phyloP scores from a whole-genome alignment of 2,888 invertebrate genomes.

The Toxonevra muliebris region DNA sequence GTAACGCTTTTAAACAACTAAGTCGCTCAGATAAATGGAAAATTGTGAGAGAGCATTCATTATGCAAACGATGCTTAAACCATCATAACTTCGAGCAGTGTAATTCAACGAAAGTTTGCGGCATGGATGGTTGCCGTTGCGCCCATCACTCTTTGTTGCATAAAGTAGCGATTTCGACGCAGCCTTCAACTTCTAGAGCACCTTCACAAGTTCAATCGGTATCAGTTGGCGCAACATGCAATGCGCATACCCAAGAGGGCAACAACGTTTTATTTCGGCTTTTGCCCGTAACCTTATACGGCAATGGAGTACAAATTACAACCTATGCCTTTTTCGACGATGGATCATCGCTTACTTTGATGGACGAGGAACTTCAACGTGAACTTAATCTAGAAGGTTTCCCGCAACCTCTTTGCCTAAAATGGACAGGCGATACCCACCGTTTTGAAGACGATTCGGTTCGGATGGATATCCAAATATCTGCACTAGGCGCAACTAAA shows the following conservation, averaged over 20 bases:
- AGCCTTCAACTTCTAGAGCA: too few species aligned
- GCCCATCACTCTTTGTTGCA: conserved; percentile 26
- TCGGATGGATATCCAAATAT: not conserved
- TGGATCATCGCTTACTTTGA: too few species aligned
- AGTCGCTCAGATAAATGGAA: conserved; percentile 23
- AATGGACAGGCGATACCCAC: conserved; percentile 3
- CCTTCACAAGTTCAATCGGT: not conserved
- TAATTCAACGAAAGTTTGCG: conserved; percentile 19
- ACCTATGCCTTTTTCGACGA: conserved; percentile 5
- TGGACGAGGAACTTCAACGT: conserved; percentile 1
- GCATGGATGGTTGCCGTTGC: conserved; percentile 16
- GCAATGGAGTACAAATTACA: not conserved
- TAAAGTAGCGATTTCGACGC: too few species aligned
- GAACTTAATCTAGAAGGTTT: not conserved
- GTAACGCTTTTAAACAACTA: conserved; percentile 22
- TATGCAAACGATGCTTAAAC: conserved; percentile 31
- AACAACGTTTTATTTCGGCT: conserved; percentile 30
- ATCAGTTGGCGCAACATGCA: not conserved
- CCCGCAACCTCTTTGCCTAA: not conserved
- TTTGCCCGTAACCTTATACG: not conserved
- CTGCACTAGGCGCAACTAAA: not conserved
- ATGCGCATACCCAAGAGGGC: not conserved
- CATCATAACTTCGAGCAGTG: conserved; percentile 15
- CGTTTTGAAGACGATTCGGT: conserved; percentile 3
- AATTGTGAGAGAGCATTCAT: conserved; percentile 23